Base-by-base conservation (phyloP, 1,140 invertebrate genomes). In the Amphibalanus amphitrite region DNA sequence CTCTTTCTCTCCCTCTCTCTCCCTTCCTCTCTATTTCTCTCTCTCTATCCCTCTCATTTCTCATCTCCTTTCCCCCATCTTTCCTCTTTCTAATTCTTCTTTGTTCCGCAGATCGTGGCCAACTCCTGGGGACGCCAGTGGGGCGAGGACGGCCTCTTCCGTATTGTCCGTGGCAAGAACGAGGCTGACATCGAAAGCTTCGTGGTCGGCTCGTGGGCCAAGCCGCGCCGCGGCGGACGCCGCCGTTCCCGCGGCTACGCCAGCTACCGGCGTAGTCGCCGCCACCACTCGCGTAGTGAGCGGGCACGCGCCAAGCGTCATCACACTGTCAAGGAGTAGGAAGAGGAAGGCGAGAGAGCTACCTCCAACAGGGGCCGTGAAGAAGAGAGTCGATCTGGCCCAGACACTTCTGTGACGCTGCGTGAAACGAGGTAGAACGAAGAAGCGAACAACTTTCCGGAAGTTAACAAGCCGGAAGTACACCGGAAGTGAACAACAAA, bases 61-160 rank as follows among this genome's bases (percentile, higher is more conserved):
- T 38, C 6, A 38, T 38, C 38, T 38, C 6, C 38, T 38, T 17
- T 38, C 38, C 6, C n/a, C 17, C 17, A 38, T 38, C 38, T 8
- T 38, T 17, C 17, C 6, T 38, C 38, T 38, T 8, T 38, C 38
- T 38, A 38, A 38, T 15, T 38, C 33, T 38, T 15, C 38, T 25
- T 71, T n/a, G 23, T 67, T 73, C 81, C 83, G 69, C 80, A 93
- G 93, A 83, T 92, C 75, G 91, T 89, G 29, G 90, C 90, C 67
- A 85, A 96, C 80, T 93, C 91, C 6, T 97, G 94, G 94, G 93
- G 94, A 3, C 74, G 77, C 0, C 80, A 86, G 59, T 97, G 93
- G 93, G 95, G 94, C 15, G 92, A 97, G 79, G 81, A 86, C 69
- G 93, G 92, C 0, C 89, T 86, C 74, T 95, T 95, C 84, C 85